A percentile compares a stretch with the other conserved stretches of the same genome.
Evolutionary conservation across 2,888 invertebrate species (phyloP).

Genomic region (Leucophenga maculata): DNA sequence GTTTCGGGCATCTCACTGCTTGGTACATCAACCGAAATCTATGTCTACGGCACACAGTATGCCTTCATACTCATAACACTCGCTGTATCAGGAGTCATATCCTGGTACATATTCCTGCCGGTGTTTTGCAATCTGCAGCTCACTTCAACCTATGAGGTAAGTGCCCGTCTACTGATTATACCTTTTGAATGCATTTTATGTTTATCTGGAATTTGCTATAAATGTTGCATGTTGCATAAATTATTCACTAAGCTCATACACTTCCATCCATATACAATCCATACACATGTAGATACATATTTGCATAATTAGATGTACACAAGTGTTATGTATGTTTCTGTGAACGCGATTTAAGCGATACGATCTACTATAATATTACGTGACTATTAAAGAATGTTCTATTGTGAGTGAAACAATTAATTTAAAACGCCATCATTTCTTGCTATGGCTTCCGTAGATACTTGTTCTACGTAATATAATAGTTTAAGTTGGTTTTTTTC

Average conservation of each 20-base stretch:
- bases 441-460: neutral
- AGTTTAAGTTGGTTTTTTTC: neutral
- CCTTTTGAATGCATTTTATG: neutral
- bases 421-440: neutral
- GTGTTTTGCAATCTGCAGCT: constrained; percentile 80
- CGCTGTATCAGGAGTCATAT: constrained; percentile 73
- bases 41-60: constrained; percentile 84
- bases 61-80: constrained; percentile 74
- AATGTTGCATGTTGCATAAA: constrained; percentile 6
- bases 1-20: constrained; percentile 84
- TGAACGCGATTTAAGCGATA: constrained; percentile 31
- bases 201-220: neutral
- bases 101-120: constrained; percentile 78
- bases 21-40: constrained; percentile 85
- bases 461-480: neutral
- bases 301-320: neutral
- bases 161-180: constrained; percentile 41
- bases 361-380: constrained; percentile 2
- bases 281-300: neutral
- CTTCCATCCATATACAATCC: neutral
- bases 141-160: constrained; percentile 84
- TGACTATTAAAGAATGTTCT: neutral
- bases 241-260: neutral
- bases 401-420: neutral
- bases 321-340: constrained; percentile 16